A percentile compares a stretch with the other conserved stretches of the same genome.
Evolutionary conservation across 2,113 vertebrate genomes (phyloP).

Genomic region (Silurus meridionalis): DNA sequence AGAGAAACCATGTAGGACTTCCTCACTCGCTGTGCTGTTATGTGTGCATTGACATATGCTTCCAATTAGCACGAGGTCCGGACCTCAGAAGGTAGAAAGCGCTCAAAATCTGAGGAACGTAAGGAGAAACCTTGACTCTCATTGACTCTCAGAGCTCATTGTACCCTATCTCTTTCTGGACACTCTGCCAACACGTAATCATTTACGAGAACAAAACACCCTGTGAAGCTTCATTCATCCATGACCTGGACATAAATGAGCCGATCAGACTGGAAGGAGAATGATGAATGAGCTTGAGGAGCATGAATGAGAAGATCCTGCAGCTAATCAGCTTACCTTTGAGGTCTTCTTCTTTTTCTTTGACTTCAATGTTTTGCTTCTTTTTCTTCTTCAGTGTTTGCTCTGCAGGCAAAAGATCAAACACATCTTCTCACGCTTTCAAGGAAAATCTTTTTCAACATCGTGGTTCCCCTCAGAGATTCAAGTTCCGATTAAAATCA

Average conservation of each 20-base stretch:
- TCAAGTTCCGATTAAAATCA: not conserved
- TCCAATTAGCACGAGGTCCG: constrained; percentile 36
- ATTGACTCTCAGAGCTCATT: constrained; percentile 18
- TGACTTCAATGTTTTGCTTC: not conserved
- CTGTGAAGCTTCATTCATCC: constrained; percentile 22
- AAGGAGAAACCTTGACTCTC: not conserved
- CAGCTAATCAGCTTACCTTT: not conserved
- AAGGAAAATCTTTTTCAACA: constrained; percentile 7
- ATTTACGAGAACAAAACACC: constrained; percentile 1
- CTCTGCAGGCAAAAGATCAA: not conserved
- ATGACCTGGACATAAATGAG: not conserved
- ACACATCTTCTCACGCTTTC: constrained; percentile 24
- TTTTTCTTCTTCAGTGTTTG: constrained; percentile 3
- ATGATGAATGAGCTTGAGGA: not conserved
- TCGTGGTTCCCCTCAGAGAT: not conserved
- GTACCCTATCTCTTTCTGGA: constrained; percentile 1
- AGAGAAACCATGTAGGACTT: not conserved
- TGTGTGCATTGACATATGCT: constrained; percentile 23
- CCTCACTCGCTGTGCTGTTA: not conserved
- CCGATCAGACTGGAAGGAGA: not conserved
- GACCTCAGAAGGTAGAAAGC: not conserved
- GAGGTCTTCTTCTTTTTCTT: not conserved
- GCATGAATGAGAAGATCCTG: not conserved
- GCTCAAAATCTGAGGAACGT: not conserved
- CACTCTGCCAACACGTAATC: not conserved